These are phyloP conservation scores for Jordanella pulchra DNA, from an alignment of 2,797 vertebrate species.

Conservation along the genomic window DNA sequence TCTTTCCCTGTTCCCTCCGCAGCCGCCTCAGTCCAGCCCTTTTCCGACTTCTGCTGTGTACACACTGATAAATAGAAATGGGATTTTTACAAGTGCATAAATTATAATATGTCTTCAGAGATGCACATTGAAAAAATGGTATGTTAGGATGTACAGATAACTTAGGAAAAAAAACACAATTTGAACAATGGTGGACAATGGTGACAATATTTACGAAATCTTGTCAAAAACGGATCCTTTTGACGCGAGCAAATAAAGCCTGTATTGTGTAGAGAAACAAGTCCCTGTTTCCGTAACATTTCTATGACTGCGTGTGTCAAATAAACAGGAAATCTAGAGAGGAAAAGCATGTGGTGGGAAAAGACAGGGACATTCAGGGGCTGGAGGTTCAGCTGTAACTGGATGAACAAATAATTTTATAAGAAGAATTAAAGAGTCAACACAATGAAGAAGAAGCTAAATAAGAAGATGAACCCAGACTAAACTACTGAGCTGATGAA, in stretches of 20 bases:
- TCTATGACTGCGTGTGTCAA: constrained; percentile 52
- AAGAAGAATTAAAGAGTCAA: constrained; percentile 40
- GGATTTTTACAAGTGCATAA: constrained; percentile 26
- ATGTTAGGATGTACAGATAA: constrained; percentile 6
- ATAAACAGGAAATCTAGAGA: constrained; percentile 80
- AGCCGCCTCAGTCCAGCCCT: constrained; percentile 52
- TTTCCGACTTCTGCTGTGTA: constrained; percentile 64
- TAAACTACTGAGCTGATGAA: constrained; percentile 39
- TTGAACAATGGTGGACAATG: constrained; percentile 10
- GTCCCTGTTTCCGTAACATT: constrained; percentile 66
- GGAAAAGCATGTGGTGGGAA: constrained; percentile 75
- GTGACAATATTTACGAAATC: constrained; percentile 52
- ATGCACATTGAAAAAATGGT: neutral
- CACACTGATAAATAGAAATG: constrained; percentile 36
- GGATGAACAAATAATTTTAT: constrained; percentile 49
- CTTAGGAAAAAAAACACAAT: neutral
- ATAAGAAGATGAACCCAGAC: constrained; percentile 34
- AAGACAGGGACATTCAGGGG: constrained; percentile 43
- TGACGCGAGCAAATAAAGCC: constrained; percentile 30
- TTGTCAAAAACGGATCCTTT: constrained; percentile 30
- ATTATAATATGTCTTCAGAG: neutral
- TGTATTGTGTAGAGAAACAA: constrained; percentile 58
- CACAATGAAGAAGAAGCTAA: constrained; percentile 13
- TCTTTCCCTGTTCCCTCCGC: constrained; percentile 75
- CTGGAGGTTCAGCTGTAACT: constrained; percentile 43